These are phyloP conservation scores for Limnephilus rhombicus DNA, from an alignment of 2,888 invertebrate genomes.

Conservation along the genomic window DNA sequence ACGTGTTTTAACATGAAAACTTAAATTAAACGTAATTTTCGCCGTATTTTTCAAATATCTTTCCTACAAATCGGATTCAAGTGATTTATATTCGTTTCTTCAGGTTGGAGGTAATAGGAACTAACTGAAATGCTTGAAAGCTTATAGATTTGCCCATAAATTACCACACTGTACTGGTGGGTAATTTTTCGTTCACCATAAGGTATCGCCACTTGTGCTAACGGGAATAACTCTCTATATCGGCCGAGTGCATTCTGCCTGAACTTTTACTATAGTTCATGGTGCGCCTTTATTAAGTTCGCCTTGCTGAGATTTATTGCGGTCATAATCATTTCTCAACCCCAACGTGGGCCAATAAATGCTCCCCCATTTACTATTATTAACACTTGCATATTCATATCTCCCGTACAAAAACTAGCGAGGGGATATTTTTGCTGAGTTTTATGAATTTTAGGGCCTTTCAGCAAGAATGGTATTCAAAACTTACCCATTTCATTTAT, in stretches of 20 bases:
- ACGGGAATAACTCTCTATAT: background rate
- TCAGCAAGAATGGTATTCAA: background rate
- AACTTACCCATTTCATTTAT: background rate
- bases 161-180: background rate
- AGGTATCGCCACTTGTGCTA: background rate
- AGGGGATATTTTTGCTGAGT: background rate
- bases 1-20: background rate
- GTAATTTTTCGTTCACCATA: background rate
- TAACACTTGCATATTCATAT: constrained; percentile 16
- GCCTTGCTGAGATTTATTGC: constrained; percentile 35
- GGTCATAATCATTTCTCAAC: constrained; percentile 45
- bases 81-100: background rate
- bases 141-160: background rate
- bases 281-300: constrained; percentile 33
- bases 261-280: constrained; percentile 9
- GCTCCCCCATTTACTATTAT: background rate
- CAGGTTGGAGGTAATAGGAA: background rate
- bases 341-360: background rate
- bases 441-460: background rate
- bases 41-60: background rate
- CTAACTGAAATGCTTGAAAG: background rate
- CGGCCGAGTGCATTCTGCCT: constrained; percentile 13
- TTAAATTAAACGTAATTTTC: background rate
- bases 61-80: background rate
- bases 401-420: background rate